Evolutionary conservation across 2,113 vertebrate species (phyloP), one percentile per base, ranked within the genome.

Genomic region (Pristiophorus japonicus): DNA sequence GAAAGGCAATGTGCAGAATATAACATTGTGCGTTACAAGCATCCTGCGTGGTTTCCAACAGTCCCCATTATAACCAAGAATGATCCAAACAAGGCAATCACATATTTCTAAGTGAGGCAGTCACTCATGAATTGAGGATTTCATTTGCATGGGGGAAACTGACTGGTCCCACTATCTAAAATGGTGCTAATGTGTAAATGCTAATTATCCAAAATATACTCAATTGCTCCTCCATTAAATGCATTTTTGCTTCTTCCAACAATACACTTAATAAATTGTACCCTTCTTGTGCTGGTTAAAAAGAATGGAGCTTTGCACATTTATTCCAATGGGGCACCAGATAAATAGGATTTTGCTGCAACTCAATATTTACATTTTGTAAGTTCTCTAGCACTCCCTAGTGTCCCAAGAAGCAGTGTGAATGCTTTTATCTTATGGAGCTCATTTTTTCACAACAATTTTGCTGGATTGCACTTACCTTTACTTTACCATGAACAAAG

Each of bases 401-500:
- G 38, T 45, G 30, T 20, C 78, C 78, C 38, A 81, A 12, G 42
- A 81, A 45, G 75, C 38, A 47, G 55, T 11, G 4, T 0, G 47
- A 95, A 95, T 95, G 51, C 70, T 38, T 81, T 95, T 55, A 45
- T 11, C n/a, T 75, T 38, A 75, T 65, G 0, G 51, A 65, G 10
- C 27, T 73, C 7, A 55, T 30, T 59, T 95, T 24, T n/a, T 75
- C 11, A 34, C 34, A n/a, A 62, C 90, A 84, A 45, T 59, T 20
- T 45, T 95, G 42, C 59, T 42, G 7, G 67, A 47, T 55, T 45
- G 34, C 27, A 22, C 96, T 94, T 97, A 99, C 99, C 98, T 99
- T 99, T 87, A 99, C 98, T 97, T 99, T 99, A 38, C 99, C 99
- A 96, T 97, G 98, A 94, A 99, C 99, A 92, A 99, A 99, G 96